Base-by-base conservation (phyloP, 2,888 invertebrate genomes). In the Saturnia japonica region DNA sequence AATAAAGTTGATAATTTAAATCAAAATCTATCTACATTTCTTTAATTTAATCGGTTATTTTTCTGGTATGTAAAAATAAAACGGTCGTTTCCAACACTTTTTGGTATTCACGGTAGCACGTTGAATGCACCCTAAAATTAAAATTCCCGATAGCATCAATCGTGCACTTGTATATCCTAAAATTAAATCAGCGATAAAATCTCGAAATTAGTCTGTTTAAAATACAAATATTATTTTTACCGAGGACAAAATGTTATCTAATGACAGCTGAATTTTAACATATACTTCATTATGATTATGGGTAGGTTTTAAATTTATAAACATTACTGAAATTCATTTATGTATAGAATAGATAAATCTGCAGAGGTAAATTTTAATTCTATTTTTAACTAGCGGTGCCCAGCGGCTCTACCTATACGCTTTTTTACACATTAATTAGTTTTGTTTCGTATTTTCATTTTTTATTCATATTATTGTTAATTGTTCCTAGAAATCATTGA, bases 151-250 rank as follows among this genome's bases (percentile, higher is more conserved):
- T 60, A 60, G 28, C 28, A 60, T 60, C 57, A 25, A 60, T 28
- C 28, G 25, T 14, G 14, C 54, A 54, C 22, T 54, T 54, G 19
- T 11, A 22, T n/a, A 11, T 28, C 25, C 25, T 25, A 60, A 60
- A 28, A 60, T 60, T 60, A 60, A 60, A 28, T 25, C 57, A 28
- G 14, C 25, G 57, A 60, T 60, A 60, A 60, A 28, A 60, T 60
- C 57, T 60, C 12, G 16, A 60, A 60, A 60, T 60, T 60, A 60
- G 57, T 28, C 57, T 14, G 25, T 60, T 60, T 60, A 60, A 60
- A 60, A 60, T 25, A 28, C 57, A 60, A 60, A 60, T 28, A 60
- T 12, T 60, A 25, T 25, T 28, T 60, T 60, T 28, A 28, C 25
- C 12, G 14, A 14, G 57, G 16, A 14, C 25, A 11, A n/a, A 60